Conservation (phyloP, 1,140 invertebrate genomes). For the Zaprionus africanus region DNA sequence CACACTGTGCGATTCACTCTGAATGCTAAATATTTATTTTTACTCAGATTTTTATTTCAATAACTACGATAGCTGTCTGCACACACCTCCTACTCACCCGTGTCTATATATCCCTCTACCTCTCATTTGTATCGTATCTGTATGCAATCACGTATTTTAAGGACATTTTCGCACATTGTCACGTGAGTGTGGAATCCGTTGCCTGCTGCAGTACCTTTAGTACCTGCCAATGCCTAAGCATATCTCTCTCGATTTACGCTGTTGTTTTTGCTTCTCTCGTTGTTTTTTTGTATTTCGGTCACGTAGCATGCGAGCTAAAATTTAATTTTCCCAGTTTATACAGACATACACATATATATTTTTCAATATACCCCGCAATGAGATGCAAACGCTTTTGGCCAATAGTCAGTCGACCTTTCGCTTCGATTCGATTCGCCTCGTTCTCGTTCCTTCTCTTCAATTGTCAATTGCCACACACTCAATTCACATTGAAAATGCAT, state of each 20-base stretch:
- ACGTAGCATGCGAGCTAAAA: conserved; percentile 58
- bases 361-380: conserved; percentile 57
- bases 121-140: neutral
- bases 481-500: conserved; percentile 49
- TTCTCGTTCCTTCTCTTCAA: neutral
- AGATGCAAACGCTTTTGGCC: conserved; percentile 50
- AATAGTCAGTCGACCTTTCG: conserved; percentile 58
- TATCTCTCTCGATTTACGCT: neutral
- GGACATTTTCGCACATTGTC: conserved; percentile 56
- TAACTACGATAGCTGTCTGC: neutral
- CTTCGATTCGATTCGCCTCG: conserved; percentile 16
- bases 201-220: conserved; percentile 11
- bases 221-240: conserved; percentile 15
- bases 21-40: conserved; percentile 7
- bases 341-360: conserved; percentile 16
- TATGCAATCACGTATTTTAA: conserved; percentile 35
- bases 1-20: neutral
- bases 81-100: too few species aligned
- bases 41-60: conserved; percentile 9
- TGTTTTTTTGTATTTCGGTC: conserved; percentile 48
- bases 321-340: conserved; percentile 67
- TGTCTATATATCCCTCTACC: neutral
- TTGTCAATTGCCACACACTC: neutral
- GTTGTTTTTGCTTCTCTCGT: neutral
- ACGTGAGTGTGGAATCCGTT: conserved; percentile 36